These are phyloP conservation scores for Odontothrips loti DNA, from an alignment of 2,888 invertebrate species.

Conservation along the genomic window DNA sequence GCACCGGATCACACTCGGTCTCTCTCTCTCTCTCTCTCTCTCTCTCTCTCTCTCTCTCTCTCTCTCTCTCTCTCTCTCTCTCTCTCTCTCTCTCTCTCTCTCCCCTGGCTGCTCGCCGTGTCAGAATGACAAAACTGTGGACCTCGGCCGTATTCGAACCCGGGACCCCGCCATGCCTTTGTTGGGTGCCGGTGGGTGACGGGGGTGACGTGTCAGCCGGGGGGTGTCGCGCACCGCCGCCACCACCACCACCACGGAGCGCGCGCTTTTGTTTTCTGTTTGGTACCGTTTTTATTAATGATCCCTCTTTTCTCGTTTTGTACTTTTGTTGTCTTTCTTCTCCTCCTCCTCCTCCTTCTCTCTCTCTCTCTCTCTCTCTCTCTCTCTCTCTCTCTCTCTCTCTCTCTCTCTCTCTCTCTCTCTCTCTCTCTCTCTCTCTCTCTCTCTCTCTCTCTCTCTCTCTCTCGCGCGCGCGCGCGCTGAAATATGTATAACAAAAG, in stretches of 20 bases:
- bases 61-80: too few relatives aligned
- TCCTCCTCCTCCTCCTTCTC: neutral
- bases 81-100: too few relatives aligned
- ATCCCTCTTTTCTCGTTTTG: neutral
- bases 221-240: neutral
- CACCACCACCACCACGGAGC: neutral
- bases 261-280: neutral
- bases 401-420: too few relatives aligned
- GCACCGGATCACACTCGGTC: too few relatives aligned
- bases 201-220: neutral
- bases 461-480: neutral
- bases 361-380: neutral
- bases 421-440: too few relatives aligned
- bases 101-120: too few relatives aligned
- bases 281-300: neutral
- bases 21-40: too few relatives aligned
- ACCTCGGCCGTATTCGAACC: too few relatives aligned
- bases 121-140: too few relatives aligned
- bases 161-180: neutral
- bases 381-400: too few relatives aligned
- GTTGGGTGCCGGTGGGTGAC: neutral
- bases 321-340: neutral
- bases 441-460: too few relatives aligned
- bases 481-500: neutral
- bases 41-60: too few relatives aligned